Evolutionary conservation across 2,797 vertebrate genomes (phyloP), one percentile per base, ranked within the genome.

Genomic region (Aselliscus stoliczkanus): DNA sequence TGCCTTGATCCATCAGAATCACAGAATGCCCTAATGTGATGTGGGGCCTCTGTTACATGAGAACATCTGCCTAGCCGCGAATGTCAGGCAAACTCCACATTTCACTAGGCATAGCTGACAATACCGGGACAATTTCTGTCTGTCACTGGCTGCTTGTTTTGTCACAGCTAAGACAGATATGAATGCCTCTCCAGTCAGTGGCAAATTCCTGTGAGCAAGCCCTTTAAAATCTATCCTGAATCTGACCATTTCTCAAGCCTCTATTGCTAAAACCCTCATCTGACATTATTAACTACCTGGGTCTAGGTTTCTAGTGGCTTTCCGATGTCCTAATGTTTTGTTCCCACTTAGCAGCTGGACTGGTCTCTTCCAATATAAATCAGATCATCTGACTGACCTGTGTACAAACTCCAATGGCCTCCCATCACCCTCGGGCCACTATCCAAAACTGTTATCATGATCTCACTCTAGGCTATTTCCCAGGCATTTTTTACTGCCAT

Each of bases 211-310:
- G 12, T 94, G 39, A 76, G 52, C 23, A 79, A 25, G 31, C 29
- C 15, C 67, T 92, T 91, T 93, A 92, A 86, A 92, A 65, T 88
- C 62, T 11, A 85, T 9, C 64, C n/a, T 39, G 70, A 86, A 62
- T 81, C 20, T 91, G 56, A 47, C 39, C 47, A 87, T 79, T 65
- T 93, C 34, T 75, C 50, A 60, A 50, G 47, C 0, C 1, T n/a
- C 64, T 62, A 25, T 79, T 79, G 15, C 18, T 79, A 87, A 2
- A 72, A 29, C 5, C 21, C 21, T 64, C 18, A 42, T 27, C 44
- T 4, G 93, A 64, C 4, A 17, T 83, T 79, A 75, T 50, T 86
- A 80, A 83, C 54, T 37, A 20, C 6, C 31, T 65, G 23, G 7
- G 79, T 60, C 60, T 91, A 54, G 76, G 42, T 14, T 67, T 87